Percentiles rank a stretch among this genome's conserved stretches.
These are phyloP conservation scores for Hafferia zeledoni DNA, from an alignment of 2,797 vertebrate species.

Conservation along the genomic window DNA sequence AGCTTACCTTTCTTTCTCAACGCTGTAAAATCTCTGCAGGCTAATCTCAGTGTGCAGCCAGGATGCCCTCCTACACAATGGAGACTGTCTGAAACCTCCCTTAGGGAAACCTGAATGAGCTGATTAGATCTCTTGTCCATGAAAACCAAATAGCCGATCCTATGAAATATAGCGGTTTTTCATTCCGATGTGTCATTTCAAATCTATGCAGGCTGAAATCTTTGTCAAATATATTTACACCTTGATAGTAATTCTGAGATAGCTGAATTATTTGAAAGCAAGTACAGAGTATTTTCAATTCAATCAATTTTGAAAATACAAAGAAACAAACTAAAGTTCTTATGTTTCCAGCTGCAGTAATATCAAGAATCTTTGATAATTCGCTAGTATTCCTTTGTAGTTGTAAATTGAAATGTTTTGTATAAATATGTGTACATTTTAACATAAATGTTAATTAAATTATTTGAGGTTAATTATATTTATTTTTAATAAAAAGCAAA, in stretches of 20 bases:
- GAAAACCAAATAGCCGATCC: conserved; percentile 17
- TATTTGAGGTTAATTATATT: not conserved
- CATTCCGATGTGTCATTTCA: not conserved
- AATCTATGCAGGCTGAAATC: not conserved
- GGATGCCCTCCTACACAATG: conserved; percentile 53
- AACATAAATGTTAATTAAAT: not conserved
- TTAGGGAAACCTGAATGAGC: not conserved
- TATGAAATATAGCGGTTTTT: not conserved
- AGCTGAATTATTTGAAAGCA: not conserved
- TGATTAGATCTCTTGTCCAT: conserved; percentile 32
- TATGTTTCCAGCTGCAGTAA: not conserved
- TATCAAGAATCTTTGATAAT: not conserved
- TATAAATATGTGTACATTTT: not conserved
- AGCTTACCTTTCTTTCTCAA: conserved; percentile 72
- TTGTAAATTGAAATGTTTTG: conserved; percentile 21
- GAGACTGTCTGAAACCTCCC: conserved; percentile 27
- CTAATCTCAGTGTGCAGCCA: conserved; percentile 41
- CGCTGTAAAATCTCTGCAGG: conserved; percentile 16
- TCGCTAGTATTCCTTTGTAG: not conserved
- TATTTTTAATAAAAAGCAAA: not conserved
- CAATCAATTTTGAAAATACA: not conserved
- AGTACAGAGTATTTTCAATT: not conserved
- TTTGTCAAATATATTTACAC: not conserved
- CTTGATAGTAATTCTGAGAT: not conserved
- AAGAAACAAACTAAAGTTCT: not conserved